phyloP scores from a whole-genome alignment of 2,888 invertebrate genomes.

The Bombylius major region DNA sequence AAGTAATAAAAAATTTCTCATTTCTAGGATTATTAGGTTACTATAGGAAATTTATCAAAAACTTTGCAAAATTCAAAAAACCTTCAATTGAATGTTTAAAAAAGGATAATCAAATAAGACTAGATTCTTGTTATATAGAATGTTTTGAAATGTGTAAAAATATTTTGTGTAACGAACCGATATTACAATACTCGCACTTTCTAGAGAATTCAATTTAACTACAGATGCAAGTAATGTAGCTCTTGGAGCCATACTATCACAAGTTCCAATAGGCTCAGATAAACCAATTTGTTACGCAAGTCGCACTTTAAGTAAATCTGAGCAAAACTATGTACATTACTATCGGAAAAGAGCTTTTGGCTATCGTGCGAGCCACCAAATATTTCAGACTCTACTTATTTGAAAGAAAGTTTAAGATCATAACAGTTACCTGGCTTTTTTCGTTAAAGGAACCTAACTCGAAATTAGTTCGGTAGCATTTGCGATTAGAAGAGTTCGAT shows the following conservation, averaged over 20 bases:
- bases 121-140: neutral
- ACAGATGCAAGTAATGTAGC: slow-evolving; percentile 16
- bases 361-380: slow-evolving; percentile 16
- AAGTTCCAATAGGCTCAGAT: slow-evolving; percentile 12
- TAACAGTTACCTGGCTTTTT: slow-evolving; percentile 15
- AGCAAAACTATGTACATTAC: slow-evolving; percentile 18
- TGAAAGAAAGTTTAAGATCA: slow-evolving; percentile 18
- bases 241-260: slow-evolving; percentile 18
- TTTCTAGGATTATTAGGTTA: neutral
- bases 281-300: slow-evolving; percentile 19
- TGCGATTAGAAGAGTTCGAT: slow-evolving; percentile 15
- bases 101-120: neutral
- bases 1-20: neutral
- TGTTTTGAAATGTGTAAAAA: neutral
- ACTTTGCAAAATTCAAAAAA: neutral
- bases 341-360: slow-evolving; percentile 18
- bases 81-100: neutral
- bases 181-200: slow-evolving; percentile 1
- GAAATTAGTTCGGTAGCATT: slow-evolving; percentile 9
- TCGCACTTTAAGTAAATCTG: slow-evolving; percentile 16
- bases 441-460: slow-evolving; percentile 2
- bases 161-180: neutral
- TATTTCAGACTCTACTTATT: slow-evolving; percentile 21
- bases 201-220: neutral
- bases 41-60: neutral